phyloP scores from a whole-genome alignment of 2,888 invertebrate genomes.

The Eupeodes luniger region DNA sequence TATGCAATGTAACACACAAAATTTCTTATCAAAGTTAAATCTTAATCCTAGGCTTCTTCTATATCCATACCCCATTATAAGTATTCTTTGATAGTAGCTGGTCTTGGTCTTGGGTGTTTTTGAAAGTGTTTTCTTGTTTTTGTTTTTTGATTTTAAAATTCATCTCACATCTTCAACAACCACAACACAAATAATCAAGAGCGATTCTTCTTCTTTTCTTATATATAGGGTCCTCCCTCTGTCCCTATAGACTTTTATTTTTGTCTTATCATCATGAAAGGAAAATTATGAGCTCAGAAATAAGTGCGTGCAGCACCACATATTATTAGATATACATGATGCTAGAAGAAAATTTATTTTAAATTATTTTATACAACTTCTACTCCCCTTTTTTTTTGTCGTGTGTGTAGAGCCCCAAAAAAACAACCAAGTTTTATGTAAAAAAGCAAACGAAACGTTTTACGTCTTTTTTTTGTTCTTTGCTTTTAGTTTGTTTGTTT shows the following conservation, averaged over 20 bases:
- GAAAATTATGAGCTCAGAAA: slow-evolving; percentile 43
- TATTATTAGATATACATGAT: neutral
- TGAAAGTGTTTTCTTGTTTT: slow-evolving; percentile 19
- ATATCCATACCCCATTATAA: neutral
- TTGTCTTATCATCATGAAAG: slow-evolving; percentile 39
- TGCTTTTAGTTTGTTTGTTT: neutral
- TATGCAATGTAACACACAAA: slow-evolving; percentile 65
- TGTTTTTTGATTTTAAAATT: slow-evolving; percentile 63
- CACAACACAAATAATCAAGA: slow-evolving; percentile 62
- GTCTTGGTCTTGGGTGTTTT: neutral
- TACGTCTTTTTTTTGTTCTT: neutral
- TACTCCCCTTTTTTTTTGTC: too few relatives aligned
- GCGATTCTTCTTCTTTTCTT: slow-evolving; percentile 26
- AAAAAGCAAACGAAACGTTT: slow-evolving; percentile 5
- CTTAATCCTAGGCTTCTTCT: slow-evolving; percentile 39
- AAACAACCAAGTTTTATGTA: neutral
- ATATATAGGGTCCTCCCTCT: neutral
- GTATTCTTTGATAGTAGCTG: neutral
- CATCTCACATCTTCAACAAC: slow-evolving; percentile 56
- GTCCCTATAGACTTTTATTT: slow-evolving; percentile 19
- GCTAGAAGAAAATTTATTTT: slow-evolving; percentile 63
- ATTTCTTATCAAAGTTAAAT: slow-evolving; percentile 48
- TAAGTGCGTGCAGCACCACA: slow-evolving; percentile 26
- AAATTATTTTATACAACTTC: slow-evolving; percentile 36
- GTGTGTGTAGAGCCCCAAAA: too few relatives aligned